These are phyloP conservation scores for Gastrophysa polygoni DNA, from an alignment of 2,888 invertebrate species.

Conservation along the genomic window DNA sequence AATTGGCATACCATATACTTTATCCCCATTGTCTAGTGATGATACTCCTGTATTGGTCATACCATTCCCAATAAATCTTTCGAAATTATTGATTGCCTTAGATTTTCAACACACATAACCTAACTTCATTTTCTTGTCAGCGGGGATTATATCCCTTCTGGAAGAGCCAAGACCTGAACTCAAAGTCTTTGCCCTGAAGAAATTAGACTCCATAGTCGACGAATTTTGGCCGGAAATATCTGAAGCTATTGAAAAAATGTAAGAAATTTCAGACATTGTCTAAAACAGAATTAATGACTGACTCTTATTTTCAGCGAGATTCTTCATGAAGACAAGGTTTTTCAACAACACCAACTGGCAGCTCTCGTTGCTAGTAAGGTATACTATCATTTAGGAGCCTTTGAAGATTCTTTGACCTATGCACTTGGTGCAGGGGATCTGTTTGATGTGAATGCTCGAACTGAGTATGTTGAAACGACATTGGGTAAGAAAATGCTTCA, in stretches of 20 bases:
- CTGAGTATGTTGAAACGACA: slow-evolving; percentile 96
- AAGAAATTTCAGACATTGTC: slow-evolving; percentile 49
- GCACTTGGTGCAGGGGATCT: slow-evolving; percentile 94
- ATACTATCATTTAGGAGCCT: slow-evolving; percentile 96
- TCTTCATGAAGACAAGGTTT: slow-evolving; percentile 89
- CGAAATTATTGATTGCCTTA: background rate
- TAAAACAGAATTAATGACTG: background rate
- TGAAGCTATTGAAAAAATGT: slow-evolving; percentile 96
- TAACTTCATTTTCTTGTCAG: slow-evolving; percentile 56
- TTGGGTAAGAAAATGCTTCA: slow-evolving; percentile 66
- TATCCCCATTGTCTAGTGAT: background rate
- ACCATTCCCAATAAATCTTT: too few species aligned
- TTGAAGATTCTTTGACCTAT: slow-evolving; percentile 96
- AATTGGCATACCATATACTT: background rate
- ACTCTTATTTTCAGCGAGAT: too few species aligned
- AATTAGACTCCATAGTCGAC: slow-evolving; percentile 92
- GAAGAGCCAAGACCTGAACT: slow-evolving; percentile 94
- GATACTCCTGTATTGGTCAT: too few species aligned
- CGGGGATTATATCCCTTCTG: slow-evolving; percentile 93
- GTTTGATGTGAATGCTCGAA: slow-evolving; percentile 92
- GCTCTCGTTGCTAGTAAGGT: slow-evolving; percentile 98
- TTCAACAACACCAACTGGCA: slow-evolving; percentile 89
- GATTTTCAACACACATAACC: slow-evolving; percentile 32
- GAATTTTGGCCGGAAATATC: slow-evolving; percentile 99
- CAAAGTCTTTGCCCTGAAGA: slow-evolving; percentile 91